Evolutionary conservation across 2,797 vertebrate genomes (phyloP), one percentile per base, ranked within the genome.

Genomic region (Dipus sagitta): DNA sequence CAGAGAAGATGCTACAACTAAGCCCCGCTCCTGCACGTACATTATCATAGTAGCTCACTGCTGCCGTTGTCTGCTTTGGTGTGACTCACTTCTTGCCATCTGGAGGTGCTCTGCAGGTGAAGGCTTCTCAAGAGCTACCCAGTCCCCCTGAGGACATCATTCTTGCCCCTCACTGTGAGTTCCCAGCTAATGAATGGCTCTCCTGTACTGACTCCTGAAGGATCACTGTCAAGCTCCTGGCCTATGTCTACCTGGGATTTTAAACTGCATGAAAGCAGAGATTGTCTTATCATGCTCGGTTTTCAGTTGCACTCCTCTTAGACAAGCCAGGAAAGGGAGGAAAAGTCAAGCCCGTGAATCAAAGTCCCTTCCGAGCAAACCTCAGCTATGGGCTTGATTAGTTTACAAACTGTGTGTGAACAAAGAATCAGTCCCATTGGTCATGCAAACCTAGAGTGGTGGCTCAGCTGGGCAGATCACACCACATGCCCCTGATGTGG

Each of bases 81-180:
- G 26, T 23, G 58, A 82, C 65, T 34, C 70, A 52, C 32, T n/a
- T 4, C n/a, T 71, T 71, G 65, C 18, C 13, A 28, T 34, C 47
- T 24, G 54, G 54, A 58, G 17, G 54, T 3, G 54, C 17, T 58
- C 13, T 58, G 54, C 54, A 17, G 54, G 34, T 54, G 13, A 38
- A 21, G 34, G 26, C 17, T 26, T 67, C 20, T 21, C 8, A 28
- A 5, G 21, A 60, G n/a, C 28, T 76, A 54, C 54, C 38, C 30
- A 23, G 4, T 15, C 11, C 28, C 28, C 12, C 15, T 15, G 6
- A 30, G 17, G 42, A 14, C 28, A 62, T 20, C 5, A 9, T 34
- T 62, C 52, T 2, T 15, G 4, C 9, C 20, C 26, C 9, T 58
- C 38, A 2, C 0, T 10, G 5, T 0, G 24, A 67, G 12, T 21